phyloP scores from a whole-genome alignment of 2,888 invertebrate genomes.

The Metacarcinus magister region DNA sequence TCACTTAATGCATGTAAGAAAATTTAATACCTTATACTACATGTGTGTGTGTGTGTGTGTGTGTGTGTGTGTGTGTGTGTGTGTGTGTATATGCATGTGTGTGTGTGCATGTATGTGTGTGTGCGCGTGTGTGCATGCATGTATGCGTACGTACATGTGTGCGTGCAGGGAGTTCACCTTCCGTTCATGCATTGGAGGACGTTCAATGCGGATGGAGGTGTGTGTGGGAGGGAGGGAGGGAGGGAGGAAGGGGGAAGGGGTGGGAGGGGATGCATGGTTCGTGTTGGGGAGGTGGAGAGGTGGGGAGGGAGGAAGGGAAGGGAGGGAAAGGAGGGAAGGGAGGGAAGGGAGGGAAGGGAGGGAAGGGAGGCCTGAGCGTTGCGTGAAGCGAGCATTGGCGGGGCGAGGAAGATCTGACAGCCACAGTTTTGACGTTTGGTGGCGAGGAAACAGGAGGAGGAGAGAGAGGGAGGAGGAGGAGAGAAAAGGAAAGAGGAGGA shows the following conservation, averaged over 20 bases:
- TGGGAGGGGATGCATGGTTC: no score
- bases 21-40: not conserved
- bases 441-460: not conserved
- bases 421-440: not conserved
- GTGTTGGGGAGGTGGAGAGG: no score
- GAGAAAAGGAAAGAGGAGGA: not conserved
- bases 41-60: conserved; percentile 40
- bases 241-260: no score
- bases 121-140: conserved; percentile 2
- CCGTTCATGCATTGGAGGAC: no score
- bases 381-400: not conserved
- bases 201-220: no score
- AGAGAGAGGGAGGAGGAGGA: not conserved
- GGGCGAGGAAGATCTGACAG: not conserved
- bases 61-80: conserved; percentile 51
- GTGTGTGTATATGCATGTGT: conserved; percentile 31
- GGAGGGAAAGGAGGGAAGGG: not conserved
- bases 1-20: not conserved
- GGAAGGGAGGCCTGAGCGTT: not conserved
- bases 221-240: no score
- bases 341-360: not conserved
- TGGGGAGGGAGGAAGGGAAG: not conserved
- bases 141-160: conserved; percentile 8
- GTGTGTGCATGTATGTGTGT: conserved; percentile 26
- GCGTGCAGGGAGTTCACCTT: not conserved